Base-by-base conservation (phyloP, 92 coral and sea anemone genomes). In the Zoanthus solanderi region DNA sequence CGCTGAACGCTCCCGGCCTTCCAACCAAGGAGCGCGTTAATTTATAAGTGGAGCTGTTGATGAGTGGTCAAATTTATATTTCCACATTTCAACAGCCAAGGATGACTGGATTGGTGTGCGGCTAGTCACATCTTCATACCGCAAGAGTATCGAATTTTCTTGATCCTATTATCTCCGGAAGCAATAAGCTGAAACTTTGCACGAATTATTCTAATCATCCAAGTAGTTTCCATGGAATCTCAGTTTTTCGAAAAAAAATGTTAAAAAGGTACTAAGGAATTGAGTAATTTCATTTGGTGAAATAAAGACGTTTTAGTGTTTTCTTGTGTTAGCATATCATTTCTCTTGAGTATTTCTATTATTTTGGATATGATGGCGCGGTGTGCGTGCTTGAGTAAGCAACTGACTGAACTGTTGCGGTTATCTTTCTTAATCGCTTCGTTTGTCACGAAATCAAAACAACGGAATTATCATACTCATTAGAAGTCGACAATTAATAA, bases 201-300 rank as follows among this genome's bases (percentile, higher is more conserved):
- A 81, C 85, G 85, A 68, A 28, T 17, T 12, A 5, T 34, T 34
- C 17, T 5, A 8, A 28, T 44, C 29, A 57, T 3, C 7, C 57
- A 29, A 34, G 85, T 45, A 54, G 71, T 81, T 81, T 81, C 85
- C 32, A 47, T n/a, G 53, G 75, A 31, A 67, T 44, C 29, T 9
- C 9, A n/a, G 69, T 17, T 7, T 63, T 18, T 17, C 23, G 69
- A 37, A 2, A 63, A 17, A 23, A 28, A 7, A 15, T 13, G 1
- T 14, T 60, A 1, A 5, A 63, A 63, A 1, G 23, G 17, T 1
- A 63, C 30, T 5, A n/a, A 5, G 17, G 2, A 14, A 58, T 58
- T 11, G 2, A 7, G 9, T 50, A 50, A 11, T 7, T 50, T 50
- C 0, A 7, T 50, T 50, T 50, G 56, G 6, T 7, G 12, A 50